Evolutionary conservation across 2,888 invertebrate genomes (phyloP).

Genomic region (Embidobia sp.): DNA sequence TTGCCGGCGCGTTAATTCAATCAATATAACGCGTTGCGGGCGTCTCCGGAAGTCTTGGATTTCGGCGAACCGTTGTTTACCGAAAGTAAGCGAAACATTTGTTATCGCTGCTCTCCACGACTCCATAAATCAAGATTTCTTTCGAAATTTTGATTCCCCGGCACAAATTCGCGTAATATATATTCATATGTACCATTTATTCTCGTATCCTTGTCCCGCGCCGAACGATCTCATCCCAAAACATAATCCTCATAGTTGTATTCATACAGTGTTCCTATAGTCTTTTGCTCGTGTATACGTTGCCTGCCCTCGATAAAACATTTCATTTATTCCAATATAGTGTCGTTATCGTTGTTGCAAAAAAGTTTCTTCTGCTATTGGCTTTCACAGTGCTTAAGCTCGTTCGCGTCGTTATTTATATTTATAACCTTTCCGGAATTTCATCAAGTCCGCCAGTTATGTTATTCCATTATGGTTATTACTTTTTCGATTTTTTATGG

Average conservation of each 20-base stretch:
- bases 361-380: constrained; percentile 31
- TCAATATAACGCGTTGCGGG: constrained; percentile 2
- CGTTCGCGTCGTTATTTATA: constrained; percentile 37
- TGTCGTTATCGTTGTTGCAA: constrained; percentile 38
- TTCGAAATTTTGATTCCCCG: constrained; percentile 42
- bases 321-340: constrained; percentile 50
- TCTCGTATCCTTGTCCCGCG: constrained; percentile 22
- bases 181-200: constrained; percentile 48
- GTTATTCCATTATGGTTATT: constrained; percentile 17
- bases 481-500: no score
- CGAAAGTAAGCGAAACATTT: constrained; percentile 11
- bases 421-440: constrained; percentile 26
- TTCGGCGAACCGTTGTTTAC: constrained; percentile 2
- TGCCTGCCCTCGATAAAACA: constrained; percentile 44
- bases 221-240: constrained; percentile 26
- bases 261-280: constrained; percentile 42
- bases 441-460: constrained; percentile 1
- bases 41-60: background rate
- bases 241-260: constrained; percentile 49
- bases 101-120: constrained; percentile 11
- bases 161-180: constrained; percentile 41
- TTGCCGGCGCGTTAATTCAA: constrained; percentile 6
- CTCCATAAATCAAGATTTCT: constrained; percentile 46
- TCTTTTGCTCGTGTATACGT: constrained; percentile 40
- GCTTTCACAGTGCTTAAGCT: constrained; percentile 38